These are phyloP conservation scores for Vanacampus margaritifer DNA, from an alignment of 2,113 vertebrate species.

Conservation along the genomic window DNA sequence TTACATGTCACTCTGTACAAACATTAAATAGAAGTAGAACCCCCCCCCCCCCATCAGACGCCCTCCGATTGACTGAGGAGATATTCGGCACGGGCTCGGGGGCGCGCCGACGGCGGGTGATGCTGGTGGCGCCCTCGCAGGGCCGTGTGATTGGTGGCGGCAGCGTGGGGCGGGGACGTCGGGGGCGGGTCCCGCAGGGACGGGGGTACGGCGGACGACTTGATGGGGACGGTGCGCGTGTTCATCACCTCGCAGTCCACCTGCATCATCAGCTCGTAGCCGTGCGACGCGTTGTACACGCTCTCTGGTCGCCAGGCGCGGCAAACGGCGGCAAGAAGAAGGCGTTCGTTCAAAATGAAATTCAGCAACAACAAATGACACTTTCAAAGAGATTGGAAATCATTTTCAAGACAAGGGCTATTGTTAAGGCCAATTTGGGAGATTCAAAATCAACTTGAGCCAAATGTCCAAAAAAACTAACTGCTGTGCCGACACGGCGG, in stretches of 20 bases:
- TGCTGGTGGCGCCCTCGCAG: constrained; percentile 61
- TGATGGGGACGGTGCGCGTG: constrained; percentile 89
- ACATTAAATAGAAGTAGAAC: constrained; percentile 3
- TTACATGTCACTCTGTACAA: background rate
- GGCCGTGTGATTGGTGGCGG: constrained; percentile 70
- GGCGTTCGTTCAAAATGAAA: too few relatives aligned
- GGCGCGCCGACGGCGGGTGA: constrained; percentile 22
- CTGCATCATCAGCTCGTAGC: constrained; percentile 95
- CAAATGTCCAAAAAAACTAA: too few relatives aligned
- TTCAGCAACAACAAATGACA: too few relatives aligned
- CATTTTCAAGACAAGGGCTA: too few relatives aligned
- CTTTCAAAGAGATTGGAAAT: too few relatives aligned
- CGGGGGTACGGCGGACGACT: constrained; percentile 85
- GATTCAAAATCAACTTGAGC: too few relatives aligned
- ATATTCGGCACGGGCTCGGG: constrained; percentile 42
- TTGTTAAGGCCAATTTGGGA: too few relatives aligned
- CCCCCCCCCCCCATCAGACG: constrained; percentile 35
- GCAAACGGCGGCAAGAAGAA: too few relatives aligned
- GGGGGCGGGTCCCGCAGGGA: constrained; percentile 74
- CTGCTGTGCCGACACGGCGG: too few relatives aligned
- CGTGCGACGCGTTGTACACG: constrained; percentile 74
- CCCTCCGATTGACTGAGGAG: constrained; percentile 68
- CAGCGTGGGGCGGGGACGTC: constrained; percentile 26
- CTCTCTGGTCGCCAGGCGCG: constrained; percentile 69
- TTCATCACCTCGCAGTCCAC: constrained; percentile 94